Evolutionary conservation across 2,113 vertebrate species (phyloP), one percentile per base, ranked within the genome.

Genomic region (Sinocyclocheilus maitianheensis): DNA sequence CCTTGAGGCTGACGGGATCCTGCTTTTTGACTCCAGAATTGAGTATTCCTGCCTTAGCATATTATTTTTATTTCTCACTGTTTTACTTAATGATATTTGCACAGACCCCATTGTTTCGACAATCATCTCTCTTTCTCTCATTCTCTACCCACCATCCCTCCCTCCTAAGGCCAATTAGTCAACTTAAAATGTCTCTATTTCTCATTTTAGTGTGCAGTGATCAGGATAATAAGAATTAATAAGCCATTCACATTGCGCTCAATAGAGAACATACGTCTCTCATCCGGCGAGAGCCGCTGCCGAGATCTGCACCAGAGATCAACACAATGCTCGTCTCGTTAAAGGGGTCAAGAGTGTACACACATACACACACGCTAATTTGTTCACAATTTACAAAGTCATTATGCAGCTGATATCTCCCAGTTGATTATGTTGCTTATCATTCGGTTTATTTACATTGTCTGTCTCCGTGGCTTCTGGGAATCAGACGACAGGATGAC

Each of bases 211-310:
- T 94, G 93, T 92, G 96, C 95, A 96, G 91, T 88, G 91, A 95
- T 96, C 94, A 95, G 94, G 91, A 94, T 96, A 97, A 97, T 97
- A 97, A 93, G 93, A 95, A 97, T 96, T 95, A 96, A 96, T 95
- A 95, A 90, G 74, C 86, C 94, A 93, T 94, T 96, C 94, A 95
- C 90, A 87, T 94, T 92, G 92, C 92, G 93, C 92, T 92, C 83
- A 94, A 95, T 94, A 93, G 91, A 91, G 71, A 92, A 86, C 89
- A 88, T 94, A 93, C 95, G 90, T 88, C 90, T 92, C 92, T 95
- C 94, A 93, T 92, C 92, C 89, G 30, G 86, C 12, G 46, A 60
- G 63, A 72, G 80, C 53, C 16, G 5, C 67, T 37, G 51, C 26
- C 34, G 51, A 16, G 58, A 84, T 76, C 71, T 12, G 8, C 63